Base-by-base conservation (phyloP, 2,888 invertebrate species). In the Papilio gigon region DNA sequence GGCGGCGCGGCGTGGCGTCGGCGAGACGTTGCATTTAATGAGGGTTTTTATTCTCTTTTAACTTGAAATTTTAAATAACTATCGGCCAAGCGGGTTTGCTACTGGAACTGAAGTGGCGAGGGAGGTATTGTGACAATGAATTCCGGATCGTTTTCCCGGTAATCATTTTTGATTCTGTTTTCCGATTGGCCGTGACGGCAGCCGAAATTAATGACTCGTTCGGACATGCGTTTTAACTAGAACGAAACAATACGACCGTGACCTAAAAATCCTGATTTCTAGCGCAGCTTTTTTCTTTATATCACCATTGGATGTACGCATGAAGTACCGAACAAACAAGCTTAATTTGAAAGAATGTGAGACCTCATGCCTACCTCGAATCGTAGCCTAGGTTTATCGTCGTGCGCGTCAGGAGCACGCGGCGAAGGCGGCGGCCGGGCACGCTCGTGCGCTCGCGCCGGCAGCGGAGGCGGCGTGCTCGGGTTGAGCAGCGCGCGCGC, bases 401-500 rank as follows among this genome's bases (percentile, higher is more conserved):
- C 86, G 42, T 81, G 77, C 50, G 73, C 78, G 14, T 83, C 79
- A 20, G 70, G 27, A 12, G 73, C 66, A 25, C 70, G 72, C 27
- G 73, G 70, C 12, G 77, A 73, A 4, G 79, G 73, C 22, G 78
- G 71, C 60, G 67, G 61, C 68, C 73, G 76, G 44, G 42, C 11
- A 25, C 66, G 65, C 17, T 65, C 65, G 9, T 60, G 65, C 6
- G 60, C 37, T 27, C 58, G 6, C 8, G 74, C 64, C 12, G 72
- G 73, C 17, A 73, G 44, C 4, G 78, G 76, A 27, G 83, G 74
- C 67, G 82, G 82, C 30, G 78, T 75, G 50, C 73, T 71, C 0
- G 91, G 88, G 73, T 86, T 87, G 72, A 92, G 82, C 70, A 92
- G 78, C 0, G 93, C 94, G 67, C 93, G 87, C 64, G 90, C 92